Evolutionary conservation across 1,140 invertebrate species (phyloP).

Genomic region (Lanistes nyassanus): DNA sequence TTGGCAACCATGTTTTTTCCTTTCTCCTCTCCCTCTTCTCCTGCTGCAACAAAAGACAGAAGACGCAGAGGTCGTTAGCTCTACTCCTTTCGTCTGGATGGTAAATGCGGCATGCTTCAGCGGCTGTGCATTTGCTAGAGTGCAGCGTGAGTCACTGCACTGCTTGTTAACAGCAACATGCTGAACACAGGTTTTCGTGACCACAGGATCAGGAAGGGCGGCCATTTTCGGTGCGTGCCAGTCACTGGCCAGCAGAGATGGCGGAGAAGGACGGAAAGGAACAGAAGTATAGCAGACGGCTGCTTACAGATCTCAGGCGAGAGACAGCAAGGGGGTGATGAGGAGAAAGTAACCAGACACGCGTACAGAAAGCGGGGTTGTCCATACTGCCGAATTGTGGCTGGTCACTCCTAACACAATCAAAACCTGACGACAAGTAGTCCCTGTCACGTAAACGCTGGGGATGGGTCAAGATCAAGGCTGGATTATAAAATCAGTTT

Average conservation of each 20-base stretch:
- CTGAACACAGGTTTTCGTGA: not conserved
- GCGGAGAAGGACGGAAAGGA: not conserved
- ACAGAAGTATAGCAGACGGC: constrained; percentile 3
- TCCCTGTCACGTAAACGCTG: too few species aligned
- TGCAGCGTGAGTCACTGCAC: not conserved
- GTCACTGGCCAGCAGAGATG: not conserved
- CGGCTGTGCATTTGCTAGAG: not conserved
- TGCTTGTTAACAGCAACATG: not conserved
- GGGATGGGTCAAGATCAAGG: too few species aligned
- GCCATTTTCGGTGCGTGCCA: not conserved
- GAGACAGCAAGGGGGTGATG: constrained; percentile 20
- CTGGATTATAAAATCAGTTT: too few species aligned
- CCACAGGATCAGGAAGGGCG: not conserved
- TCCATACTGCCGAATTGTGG: too few species aligned
- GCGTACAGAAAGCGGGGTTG: too few species aligned
- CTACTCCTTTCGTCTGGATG: too few species aligned
- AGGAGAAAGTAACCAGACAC: not conserved
- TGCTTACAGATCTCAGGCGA: constrained; percentile 9
- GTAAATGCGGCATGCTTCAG: too few species aligned
- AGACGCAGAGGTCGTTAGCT: too few species aligned
- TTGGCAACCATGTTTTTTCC: too few species aligned
- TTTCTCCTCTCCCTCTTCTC: too few species aligned
- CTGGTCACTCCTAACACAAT: not conserved
- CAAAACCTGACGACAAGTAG: too few species aligned
- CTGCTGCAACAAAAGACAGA: too few species aligned